Conservation (phyloP, 2,113 vertebrate species). For the Zosterops japonicus region DNA sequence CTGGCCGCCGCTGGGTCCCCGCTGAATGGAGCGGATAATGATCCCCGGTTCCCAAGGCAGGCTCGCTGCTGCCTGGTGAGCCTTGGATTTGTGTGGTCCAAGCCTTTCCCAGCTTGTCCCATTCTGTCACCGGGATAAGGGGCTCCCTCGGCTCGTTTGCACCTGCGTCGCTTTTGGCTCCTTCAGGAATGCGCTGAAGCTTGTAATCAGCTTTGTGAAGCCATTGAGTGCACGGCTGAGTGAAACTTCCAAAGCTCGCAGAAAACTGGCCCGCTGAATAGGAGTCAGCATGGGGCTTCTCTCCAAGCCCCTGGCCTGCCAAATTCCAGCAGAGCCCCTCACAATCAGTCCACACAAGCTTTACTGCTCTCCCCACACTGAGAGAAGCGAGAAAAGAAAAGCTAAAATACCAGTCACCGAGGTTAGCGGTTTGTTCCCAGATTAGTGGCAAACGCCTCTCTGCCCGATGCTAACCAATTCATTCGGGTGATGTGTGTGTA, state of each 20-base stretch:
- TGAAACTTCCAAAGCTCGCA: constrained; percentile 97
- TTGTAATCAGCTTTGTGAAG: constrained; percentile 99
- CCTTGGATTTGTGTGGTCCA: constrained; percentile 93
- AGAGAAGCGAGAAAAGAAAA: constrained; percentile 79
- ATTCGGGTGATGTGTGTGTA: neutral
- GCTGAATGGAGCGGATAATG: constrained; percentile 80
- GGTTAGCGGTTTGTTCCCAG: constrained; percentile 83
- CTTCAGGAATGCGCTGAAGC: constrained; percentile 99
- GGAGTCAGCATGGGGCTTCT: constrained; percentile 95
- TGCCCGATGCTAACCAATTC: constrained; percentile 35
- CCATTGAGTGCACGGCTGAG: constrained; percentile 96
- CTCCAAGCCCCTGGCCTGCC: constrained; percentile 90
- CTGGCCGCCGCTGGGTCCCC: constrained; percentile 55
- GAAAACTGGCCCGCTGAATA: constrained; percentile 91
- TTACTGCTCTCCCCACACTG: constrained; percentile 77
- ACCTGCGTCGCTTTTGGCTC: constrained; percentile 96
- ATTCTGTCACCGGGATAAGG: constrained; percentile 87
- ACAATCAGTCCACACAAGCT: constrained; percentile 94
- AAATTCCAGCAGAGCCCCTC: constrained; percentile 98
- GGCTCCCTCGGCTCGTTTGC: constrained; percentile 91
- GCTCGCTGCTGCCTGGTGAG: constrained; percentile 82
- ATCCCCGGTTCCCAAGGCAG: constrained; percentile 83
- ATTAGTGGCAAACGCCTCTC: constrained; percentile 77
- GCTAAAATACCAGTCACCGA: constrained; percentile 80
- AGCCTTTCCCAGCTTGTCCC: constrained; percentile 84